Conservation (phyloP, 2,113 vertebrate species). For the Esox niger region DNA sequence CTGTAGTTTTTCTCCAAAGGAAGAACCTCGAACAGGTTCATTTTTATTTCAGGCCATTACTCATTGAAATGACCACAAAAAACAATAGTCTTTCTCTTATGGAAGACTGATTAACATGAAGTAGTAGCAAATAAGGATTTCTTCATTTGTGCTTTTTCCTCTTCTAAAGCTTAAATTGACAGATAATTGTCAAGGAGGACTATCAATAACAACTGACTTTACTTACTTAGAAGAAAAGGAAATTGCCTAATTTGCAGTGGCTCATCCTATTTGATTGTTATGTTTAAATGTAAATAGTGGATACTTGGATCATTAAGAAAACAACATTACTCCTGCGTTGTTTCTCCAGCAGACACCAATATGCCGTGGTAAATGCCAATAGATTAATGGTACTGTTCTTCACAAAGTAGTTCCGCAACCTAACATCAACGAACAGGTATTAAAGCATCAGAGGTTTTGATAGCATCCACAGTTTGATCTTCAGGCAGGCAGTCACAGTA, state of each 20-base stretch:
- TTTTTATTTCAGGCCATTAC: conserved; percentile 17
- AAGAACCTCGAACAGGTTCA: conserved; percentile 2
- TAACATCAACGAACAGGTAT: too few relatives aligned
- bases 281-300: not conserved
- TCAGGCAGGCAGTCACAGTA: too few relatives aligned
- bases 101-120: too few relatives aligned
- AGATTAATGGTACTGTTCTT: too few relatives aligned
- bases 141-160: too few relatives aligned
- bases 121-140: too few relatives aligned
- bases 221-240: not conserved
- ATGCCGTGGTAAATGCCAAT: not conserved
- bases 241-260: not conserved
- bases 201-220: too few relatives aligned
- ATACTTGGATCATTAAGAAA: not conserved
- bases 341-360: not conserved
- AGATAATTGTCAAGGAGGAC: too few relatives aligned
- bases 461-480: too few relatives aligned
- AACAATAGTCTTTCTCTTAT: not conserved
- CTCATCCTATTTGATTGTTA: not conserved
- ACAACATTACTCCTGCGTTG: not conserved
- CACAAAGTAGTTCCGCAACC: too few relatives aligned
- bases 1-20: not conserved
- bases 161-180: too few relatives aligned
- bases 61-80: conserved; percentile 28
- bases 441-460: too few relatives aligned